Evolutionary conservation across 2,888 invertebrate species (phyloP).

Genomic region (Drosophila birchii): DNA sequence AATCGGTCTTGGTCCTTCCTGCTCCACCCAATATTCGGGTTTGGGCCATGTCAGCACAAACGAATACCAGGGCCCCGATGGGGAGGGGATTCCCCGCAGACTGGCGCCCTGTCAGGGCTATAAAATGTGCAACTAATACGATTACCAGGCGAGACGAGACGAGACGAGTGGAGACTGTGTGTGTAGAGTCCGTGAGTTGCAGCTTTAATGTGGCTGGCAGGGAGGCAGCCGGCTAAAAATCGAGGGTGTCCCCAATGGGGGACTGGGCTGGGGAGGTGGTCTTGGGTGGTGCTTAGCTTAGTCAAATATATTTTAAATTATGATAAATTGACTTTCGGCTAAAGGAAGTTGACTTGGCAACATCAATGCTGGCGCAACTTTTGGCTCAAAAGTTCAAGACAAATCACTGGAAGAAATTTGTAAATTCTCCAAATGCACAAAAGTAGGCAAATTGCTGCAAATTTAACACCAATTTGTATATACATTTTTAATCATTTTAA

Average conservation of each 20-base stretch:
- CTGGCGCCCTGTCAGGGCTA: constrained; percentile 52
- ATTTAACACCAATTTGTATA: too few species aligned
- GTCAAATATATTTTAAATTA: constrained; percentile 67
- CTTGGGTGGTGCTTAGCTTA: constrained; percentile 27
- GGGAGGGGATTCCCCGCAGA: constrained; percentile 17
- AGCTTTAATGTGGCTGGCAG: constrained; percentile 37
- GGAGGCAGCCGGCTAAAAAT: constrained; percentile 17
- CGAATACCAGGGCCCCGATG: background rate
- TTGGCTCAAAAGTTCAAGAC: constrained; percentile 44
- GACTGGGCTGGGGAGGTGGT: background rate
- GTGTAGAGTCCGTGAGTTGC: constrained; percentile 32
- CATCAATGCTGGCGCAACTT: constrained; percentile 38
- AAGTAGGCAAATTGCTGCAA: background rate
- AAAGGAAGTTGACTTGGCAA: constrained; percentile 55
- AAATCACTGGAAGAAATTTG: background rate
- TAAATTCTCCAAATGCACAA: background rate
- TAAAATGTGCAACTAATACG: constrained; percentile 78
- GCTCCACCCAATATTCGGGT: background rate
- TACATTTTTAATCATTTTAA: background rate
- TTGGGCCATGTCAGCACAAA: constrained; percentile 36
- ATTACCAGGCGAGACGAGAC: constrained; percentile 58
- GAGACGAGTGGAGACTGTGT: constrained; percentile 16
- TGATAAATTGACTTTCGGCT: constrained; percentile 63
- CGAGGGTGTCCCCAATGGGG: constrained; percentile 7
- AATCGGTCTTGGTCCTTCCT: constrained; percentile 17